Percentiles rank a stretch among this genome's conserved stretches.
phyloP scores from a whole-genome alignment of 2,113 vertebrate species.

The Lasiurus borealis region DNA sequence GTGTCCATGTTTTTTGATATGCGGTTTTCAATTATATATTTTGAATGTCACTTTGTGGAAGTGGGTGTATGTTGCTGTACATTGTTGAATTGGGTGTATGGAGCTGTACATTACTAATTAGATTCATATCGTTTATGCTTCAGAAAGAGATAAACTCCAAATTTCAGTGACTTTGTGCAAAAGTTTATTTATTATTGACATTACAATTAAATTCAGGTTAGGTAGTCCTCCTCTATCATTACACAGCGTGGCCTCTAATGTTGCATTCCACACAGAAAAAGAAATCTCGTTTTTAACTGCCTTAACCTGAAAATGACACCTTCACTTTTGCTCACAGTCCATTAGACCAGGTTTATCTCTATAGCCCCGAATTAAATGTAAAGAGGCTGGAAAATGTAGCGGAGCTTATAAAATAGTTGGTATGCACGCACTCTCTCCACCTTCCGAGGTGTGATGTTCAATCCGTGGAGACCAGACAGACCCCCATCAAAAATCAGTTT shows the following conservation, averaged over 20 bases:
- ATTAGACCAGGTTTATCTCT: background rate
- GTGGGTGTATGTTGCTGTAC: too few relatives aligned
- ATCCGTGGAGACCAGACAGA: background rate
- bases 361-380: background rate
- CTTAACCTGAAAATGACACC: background rate
- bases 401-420: background rate
- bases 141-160: background rate
- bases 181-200: background rate
- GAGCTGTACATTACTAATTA: background rate
- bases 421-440: background rate
- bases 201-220: background rate
- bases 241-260: background rate
- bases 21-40: background rate
- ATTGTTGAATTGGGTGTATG: background rate
- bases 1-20: background rate
- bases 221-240: background rate
- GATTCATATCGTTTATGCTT: background rate
- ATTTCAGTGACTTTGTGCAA: background rate
- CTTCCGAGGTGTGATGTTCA: background rate
- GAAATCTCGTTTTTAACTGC: background rate
- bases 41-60: background rate
- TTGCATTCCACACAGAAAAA: background rate
- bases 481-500: background rate
- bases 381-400: background rate
- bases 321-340: background rate